Base-by-base conservation (phyloP, 2,113 vertebrate genomes). In the Callaeas wilsoni region DNA sequence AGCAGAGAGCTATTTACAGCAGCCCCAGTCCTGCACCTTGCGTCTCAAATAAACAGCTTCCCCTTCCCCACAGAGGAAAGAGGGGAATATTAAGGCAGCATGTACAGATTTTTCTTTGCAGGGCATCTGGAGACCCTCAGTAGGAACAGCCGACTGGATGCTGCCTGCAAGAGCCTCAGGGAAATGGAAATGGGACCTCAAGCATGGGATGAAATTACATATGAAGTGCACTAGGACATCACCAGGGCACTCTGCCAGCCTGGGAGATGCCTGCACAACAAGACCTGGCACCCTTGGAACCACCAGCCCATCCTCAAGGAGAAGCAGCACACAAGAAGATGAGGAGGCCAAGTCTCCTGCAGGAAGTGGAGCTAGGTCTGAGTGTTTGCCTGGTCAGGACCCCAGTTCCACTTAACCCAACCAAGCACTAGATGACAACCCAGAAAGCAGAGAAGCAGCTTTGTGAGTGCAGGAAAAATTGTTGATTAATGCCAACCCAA, bases 1-100 rank as follows among this genome's bases (percentile, higher is more conserved):
- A 90, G 87, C 63, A 92, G n/a, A 75, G 65, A 71, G 68, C 67
- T 87, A 94, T 82, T 96, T 93, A 92, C 62, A 87, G 90, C 78
- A 84, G 65, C 35, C 32, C 37, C 17, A 18, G 46, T 32, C 64
- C 82, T 60, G 41, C 65, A 71, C 53, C 70, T 79, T 73, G 53
- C 70, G 56, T 44, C 62, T 84, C 84, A 83, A 52, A 93, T 22
- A 67, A 91, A 64, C 16, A 71, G 65, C 60, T 67, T 84, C 41
- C 16, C 32, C 35, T 76, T 6, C 0, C 50, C 37, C 55, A 46
- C 7, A 26, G 62, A 33, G 90, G 44, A 69, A 75, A 79, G 52
- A 83, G 8, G 25, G 37, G 41, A 84, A 57, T 59, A 74, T 44
- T 55, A 80, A 70, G 19, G 85, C 19, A 50, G 41, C 29, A 49